Conservation (phyloP, 2,888 invertebrate species). For the Apamea anceps region DNA sequence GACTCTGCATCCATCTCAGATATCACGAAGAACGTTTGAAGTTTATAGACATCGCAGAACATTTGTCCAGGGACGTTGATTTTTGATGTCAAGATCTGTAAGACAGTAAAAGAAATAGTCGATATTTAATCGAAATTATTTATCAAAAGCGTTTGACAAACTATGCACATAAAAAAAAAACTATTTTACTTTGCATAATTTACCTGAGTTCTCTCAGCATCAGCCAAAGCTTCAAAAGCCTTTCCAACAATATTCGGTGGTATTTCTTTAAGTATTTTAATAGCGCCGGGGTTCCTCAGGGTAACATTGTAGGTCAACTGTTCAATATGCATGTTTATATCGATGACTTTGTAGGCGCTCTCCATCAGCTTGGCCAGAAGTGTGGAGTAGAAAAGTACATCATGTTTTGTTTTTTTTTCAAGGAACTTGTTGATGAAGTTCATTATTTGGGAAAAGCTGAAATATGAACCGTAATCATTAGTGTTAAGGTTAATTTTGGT, state of each 20-base stretch:
- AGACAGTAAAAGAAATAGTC: conserved; percentile 27
- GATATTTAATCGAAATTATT: background rate
- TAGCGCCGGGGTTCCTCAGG: conserved; percentile 80
- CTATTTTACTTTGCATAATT: background rate
- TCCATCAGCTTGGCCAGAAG: conserved; percentile 83
- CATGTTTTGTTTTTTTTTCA: conserved; percentile 77
- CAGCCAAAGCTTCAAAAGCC: conserved; percentile 84
- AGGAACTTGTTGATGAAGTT: conserved; percentile 81
- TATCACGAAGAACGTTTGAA: conserved; percentile 81
- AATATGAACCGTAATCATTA: conserved; percentile 52
- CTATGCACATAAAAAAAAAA: background rate
- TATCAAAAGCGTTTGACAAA: conserved; percentile 4
- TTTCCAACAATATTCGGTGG: conserved; percentile 78
- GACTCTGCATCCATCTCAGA: conserved; percentile 74
- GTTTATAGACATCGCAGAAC: conserved; percentile 83
- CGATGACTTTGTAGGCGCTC: conserved; percentile 79
- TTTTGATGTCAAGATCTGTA: conserved; percentile 84
- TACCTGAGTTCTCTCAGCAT: conserved; percentile 86
- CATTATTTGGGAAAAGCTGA: conserved; percentile 80
- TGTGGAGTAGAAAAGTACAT: conserved; percentile 83
- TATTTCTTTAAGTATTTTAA: conserved; percentile 77
- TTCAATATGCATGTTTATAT: conserved; percentile 84
- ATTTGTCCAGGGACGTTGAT: conserved; percentile 81
- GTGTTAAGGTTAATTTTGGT: background rate
- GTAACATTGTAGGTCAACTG: conserved; percentile 83